Base-by-base conservation (phyloP, 2,797 vertebrate genomes). In the Alosa sapidissima region DNA sequence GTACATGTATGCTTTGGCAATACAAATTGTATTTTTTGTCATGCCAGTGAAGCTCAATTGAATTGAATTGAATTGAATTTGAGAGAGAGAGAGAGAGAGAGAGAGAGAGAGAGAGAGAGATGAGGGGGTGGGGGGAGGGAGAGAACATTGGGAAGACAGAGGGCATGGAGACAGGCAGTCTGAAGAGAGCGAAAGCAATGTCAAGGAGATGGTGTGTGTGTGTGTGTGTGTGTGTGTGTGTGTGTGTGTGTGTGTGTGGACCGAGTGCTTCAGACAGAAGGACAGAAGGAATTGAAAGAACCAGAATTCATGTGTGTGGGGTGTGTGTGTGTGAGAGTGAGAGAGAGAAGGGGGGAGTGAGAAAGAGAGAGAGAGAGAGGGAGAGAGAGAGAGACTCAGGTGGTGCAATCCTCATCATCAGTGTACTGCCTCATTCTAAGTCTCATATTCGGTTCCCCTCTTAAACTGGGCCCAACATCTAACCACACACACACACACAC, bases 321-420 rank as follows among this genome's bases (percentile, higher is more conserved):
- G 62, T 65, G 62, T 62, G n/a, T 62, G 58, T 62, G 16, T 62
- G 58, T 62, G 19, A 89, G 89, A 92, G 88, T 41, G 41, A 41
- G 41, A 41, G 41, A 41, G 41, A 41, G 4, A 41, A 41, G 41
- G 4, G 82, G 48, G 78, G 58, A 89, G 81, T 72, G 85, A 91
- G 87, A 85, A 89, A 84, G 82, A 81, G 81, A 55, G 47, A 81
- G 41, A 7, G 49, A 78, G 21, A 47, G 45, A 84, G 3, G 16
- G 51, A 85, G 28, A 60, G 24, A 48, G 52, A 16, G 11, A 58
- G 36, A 41, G 41, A 41, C 41, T 41, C 41, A 41, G 41, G 41
- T 41, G 41, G 2, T 52, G 13, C 13, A 14, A 51, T 14, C 11
- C 13, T 14, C 51, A 52, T 52, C 51, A 52, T 52, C 51, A 52